Evolutionary conservation across 2,113 vertebrate species (phyloP), one percentile per base, ranked within the genome.

Genomic region (Rhinoptilus africanus): DNA sequence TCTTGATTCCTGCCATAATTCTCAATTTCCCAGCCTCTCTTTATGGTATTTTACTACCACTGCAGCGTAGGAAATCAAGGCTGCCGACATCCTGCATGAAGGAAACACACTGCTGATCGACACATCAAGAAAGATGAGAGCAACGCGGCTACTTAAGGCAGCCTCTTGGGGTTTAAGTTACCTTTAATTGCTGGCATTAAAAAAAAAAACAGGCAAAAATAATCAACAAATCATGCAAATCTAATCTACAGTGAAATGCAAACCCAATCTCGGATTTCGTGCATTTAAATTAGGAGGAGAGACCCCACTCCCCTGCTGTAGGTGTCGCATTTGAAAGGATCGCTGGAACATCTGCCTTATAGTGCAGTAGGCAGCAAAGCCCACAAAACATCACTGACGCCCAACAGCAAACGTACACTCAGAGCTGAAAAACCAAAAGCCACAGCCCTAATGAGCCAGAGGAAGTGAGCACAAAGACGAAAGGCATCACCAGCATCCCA

Each of bases 391-490:
- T 21, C 4, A 2, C 80, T 63, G 73, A 59, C 4, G 6, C 60
- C 76, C 84, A 60, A 67, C 2, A 89, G 89, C 89, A 87, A 72
- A 92, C 17, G 68, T 7, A 47, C 27, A 26, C 57, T 35, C 8
- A 2, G 84, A 85, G 94, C 48, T 91, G 62, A 63, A 91, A 95
- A 93, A 56, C 53, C 91, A 56, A 89, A 91, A 94, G 62, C 69
- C 93, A 82, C 84, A 82, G 71, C 77, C 77, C 57, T 75, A 85
- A 81, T 72, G 69, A 96, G 81, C 56, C 75, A 75, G 77, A 93
- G 94, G 94, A 96, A 96, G 73, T 56, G 80, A 96, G 74, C 73
- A 94, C 73, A 91, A 94, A 94, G 92, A 51, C 23, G 3, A 92
- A 89, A 92, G 64, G 30, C 92, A 93, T 60, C 89, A 81, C 73